Evolutionary conservation across 2,113 vertebrate genomes (phyloP), one percentile per base, ranked within the genome.

Genomic region (Oryzias melastigma): DNA sequence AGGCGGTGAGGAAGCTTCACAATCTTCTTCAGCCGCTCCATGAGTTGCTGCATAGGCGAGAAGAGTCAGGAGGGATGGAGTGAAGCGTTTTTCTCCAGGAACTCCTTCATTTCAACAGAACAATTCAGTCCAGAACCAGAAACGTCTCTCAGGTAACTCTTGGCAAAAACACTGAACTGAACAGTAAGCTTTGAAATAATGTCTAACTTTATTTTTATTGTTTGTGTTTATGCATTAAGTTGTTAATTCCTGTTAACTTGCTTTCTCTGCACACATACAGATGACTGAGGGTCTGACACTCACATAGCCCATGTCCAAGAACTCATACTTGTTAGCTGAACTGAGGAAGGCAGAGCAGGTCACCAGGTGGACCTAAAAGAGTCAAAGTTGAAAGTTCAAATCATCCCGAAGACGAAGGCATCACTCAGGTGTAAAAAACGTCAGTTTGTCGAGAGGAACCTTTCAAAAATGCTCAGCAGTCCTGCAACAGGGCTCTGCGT

Each of bases 281-380:
- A 10, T 27, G 5, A 22, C 8, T 0, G 13, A 24, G 51, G 25
- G 12, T 22, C 7, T 52, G 5, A 10, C 35, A 95, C 95, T 95
- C 89, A 96, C 96, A 0, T 97, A 96, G 57, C 95, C 95, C 87
- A 98, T 91, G 73, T 96, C 95, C 82, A 97, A 79, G 80, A 97
- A 97, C 75, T 98, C 95, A 0, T 93, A 95, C 86, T 95, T 97
- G 90, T 92, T 98, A 60, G 95, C 96, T 0, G 93, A 92, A 84
- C 93, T 94, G 82, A 95, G 93, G 78, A 97, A 96, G 5, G 95
- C 94, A 0, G 95, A 98, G 62, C 94, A 96, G 65, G 95, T 94
- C 73, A 95, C 94, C 55, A 97, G 90, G 63, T 96, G 95, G 53
- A 95, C 93, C 95, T 96, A 7, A 25, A 81, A 5, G 48, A 44